Evolutionary conservation across 2,797 vertebrate species (phyloP).

Genomic region (Uromys caudimaculatus): DNA sequence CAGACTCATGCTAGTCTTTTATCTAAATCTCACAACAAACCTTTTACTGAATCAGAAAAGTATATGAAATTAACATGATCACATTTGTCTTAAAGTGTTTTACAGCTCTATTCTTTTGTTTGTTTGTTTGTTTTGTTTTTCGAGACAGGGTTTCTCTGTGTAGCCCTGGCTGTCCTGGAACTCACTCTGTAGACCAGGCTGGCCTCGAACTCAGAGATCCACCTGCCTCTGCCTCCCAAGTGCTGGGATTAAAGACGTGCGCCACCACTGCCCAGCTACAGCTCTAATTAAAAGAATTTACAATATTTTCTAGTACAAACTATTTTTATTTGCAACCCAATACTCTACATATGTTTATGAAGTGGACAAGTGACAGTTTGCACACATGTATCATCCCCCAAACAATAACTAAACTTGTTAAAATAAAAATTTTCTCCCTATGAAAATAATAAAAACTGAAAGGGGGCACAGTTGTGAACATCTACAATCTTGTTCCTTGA

Average conservation of each 20-base stretch:
- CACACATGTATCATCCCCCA: background rate
- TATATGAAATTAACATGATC: background rate
- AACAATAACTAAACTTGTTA: background rate
- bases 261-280: too few species aligned
- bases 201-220: too few species aligned
- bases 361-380: background rate
- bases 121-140: too few species aligned
- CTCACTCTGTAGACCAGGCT: too few species aligned
- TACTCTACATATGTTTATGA: background rate
- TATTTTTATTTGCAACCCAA: conserved; percentile 2
- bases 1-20: background rate
- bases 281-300: background rate
- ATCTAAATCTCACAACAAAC: background rate
- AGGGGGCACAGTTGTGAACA: background rate
- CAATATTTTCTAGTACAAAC: background rate
- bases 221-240: too few species aligned
- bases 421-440: conserved; percentile 18
- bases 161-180: too few species aligned
- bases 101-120: conserved; percentile 21
- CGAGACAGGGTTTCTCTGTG: too few species aligned
- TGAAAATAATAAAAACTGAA: background rate
- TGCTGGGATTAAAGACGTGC: too few species aligned
- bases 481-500: background rate
- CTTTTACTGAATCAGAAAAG: conserved; percentile 45
- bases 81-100: conserved; percentile 13